These are phyloP conservation scores for Nymphicus hollandicus DNA, from an alignment of 2,113 vertebrate species.

Conservation along the genomic window DNA sequence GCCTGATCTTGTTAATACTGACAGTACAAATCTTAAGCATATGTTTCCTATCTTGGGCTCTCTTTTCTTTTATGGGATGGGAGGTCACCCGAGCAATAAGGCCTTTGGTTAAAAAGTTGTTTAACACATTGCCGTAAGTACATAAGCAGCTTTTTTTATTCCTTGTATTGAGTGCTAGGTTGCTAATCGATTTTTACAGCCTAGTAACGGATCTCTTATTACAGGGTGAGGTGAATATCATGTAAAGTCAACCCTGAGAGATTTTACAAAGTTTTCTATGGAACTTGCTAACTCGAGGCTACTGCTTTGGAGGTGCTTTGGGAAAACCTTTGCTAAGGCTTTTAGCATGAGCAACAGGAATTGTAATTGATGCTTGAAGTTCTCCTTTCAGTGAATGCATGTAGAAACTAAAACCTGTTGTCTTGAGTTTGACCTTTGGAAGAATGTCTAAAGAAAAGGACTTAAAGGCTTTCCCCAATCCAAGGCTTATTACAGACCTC, in stretches of 20 bases:
- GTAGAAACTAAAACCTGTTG: background rate
- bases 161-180: background rate
- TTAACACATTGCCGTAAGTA: background rate
- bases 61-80: background rate
- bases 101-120: background rate
- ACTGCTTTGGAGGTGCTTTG: background rate
- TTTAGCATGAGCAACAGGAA: background rate
- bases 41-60: background rate
- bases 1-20: background rate
- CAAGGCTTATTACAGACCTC: accelerated
- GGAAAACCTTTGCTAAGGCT: background rate
- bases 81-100: background rate
- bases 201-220: background rate
- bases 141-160: background rate
- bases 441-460: background rate
- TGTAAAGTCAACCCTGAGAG: background rate
- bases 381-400: background rate
- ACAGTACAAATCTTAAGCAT: background rate
- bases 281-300: background rate
- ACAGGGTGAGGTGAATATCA: background rate
- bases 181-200: slow-evolving; percentile 20
- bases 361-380: background rate
- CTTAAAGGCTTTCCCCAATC: background rate
- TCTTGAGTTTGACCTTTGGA: background rate
- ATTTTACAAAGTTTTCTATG: background rate